Evolutionary conservation across 2,797 vertebrate species (phyloP).

Genomic region (Xenentodon cancila): DNA sequence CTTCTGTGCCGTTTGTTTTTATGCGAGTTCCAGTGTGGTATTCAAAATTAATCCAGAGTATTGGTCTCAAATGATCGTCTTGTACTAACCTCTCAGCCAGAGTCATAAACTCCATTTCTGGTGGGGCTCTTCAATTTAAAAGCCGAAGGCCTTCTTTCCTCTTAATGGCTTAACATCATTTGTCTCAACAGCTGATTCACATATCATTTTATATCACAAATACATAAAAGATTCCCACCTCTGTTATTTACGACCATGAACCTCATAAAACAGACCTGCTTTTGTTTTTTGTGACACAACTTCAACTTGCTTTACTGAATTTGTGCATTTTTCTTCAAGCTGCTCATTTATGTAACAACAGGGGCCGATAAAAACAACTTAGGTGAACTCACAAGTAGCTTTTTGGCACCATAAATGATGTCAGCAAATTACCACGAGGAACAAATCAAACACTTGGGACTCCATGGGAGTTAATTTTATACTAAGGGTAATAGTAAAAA

Average conservation of each 20-base stretch:
- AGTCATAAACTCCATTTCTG: too few species aligned
- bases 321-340: slow-evolving; percentile 22
- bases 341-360: slow-evolving; percentile 19
- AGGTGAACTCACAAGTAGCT: slow-evolving; percentile 43
- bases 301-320: slow-evolving; percentile 3
- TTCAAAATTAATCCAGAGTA: too few species aligned
- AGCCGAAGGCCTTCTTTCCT: too few species aligned
- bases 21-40: too few species aligned
- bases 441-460: slow-evolving; percentile 22
- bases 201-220: neutral
- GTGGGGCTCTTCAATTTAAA: too few species aligned
- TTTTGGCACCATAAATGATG: slow-evolving; percentile 28
- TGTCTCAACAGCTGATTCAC: neutral
- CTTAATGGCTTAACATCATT: neutral
- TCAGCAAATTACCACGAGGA: neutral
- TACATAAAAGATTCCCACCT: neutral
- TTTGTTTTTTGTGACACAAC: slow-evolving; percentile 20
- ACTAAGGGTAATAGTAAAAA: slow-evolving; percentile 10
- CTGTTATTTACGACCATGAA: slow-evolving; percentile 6
- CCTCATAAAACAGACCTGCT: slow-evolving; percentile 12
- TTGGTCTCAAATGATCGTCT: too few species aligned
- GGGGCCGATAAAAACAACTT: slow-evolving; percentile 36
- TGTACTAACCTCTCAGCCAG: too few species aligned
- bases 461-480: slow-evolving; percentile 16
- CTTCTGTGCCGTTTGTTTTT: too few species aligned